Conservation (phyloP, 2,113 vertebrate species). For the Forbesichthys papilliferus region DNA sequence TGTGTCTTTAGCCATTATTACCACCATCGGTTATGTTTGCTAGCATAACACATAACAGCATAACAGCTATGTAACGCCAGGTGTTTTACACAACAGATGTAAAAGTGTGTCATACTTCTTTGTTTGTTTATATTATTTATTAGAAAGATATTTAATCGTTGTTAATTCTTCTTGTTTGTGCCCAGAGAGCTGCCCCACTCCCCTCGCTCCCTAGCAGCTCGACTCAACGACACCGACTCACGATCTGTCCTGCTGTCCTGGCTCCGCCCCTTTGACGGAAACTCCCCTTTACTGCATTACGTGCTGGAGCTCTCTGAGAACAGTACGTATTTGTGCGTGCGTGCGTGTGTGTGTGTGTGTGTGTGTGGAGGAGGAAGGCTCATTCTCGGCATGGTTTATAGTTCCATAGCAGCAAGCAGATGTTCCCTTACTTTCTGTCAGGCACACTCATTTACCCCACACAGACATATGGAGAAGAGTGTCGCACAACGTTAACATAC, state of each 20-base stretch:
- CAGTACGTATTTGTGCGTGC: slow-evolving; percentile 75
- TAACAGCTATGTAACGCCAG: background rate
- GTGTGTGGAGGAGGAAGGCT: slow-evolving; percentile 1
- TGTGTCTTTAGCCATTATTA: background rate
- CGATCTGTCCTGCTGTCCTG: slow-evolving; percentile 87
- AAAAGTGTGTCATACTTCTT: background rate
- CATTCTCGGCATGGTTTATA: slow-evolving; percentile 33
- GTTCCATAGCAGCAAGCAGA: slow-evolving; percentile 51
- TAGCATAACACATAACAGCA: background rate
- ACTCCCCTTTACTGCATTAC: slow-evolving; percentile 91
- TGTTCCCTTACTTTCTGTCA: slow-evolving; percentile 53
- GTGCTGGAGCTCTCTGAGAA: slow-evolving; percentile 94
- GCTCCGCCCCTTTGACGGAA: slow-evolving; percentile 94
- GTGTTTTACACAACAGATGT: background rate
- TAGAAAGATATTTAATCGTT: too few species aligned
- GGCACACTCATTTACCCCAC: slow-evolving; percentile 55
- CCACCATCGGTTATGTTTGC: background rate
- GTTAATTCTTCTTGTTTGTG: background rate
- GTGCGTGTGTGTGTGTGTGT: slow-evolving; percentile 8
- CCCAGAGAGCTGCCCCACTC: slow-evolving; percentile 91
- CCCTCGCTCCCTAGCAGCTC: slow-evolving; percentile 88
- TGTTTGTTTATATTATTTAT: too few species aligned
- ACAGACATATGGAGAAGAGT: slow-evolving; percentile 55
- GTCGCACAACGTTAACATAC: slow-evolving; percentile 42
- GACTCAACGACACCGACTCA: slow-evolving; percentile 80